These are phyloP conservation scores for Eupithecia tripunctaria DNA, from an alignment of 2,888 invertebrate genomes.

Conservation along the genomic window DNA sequence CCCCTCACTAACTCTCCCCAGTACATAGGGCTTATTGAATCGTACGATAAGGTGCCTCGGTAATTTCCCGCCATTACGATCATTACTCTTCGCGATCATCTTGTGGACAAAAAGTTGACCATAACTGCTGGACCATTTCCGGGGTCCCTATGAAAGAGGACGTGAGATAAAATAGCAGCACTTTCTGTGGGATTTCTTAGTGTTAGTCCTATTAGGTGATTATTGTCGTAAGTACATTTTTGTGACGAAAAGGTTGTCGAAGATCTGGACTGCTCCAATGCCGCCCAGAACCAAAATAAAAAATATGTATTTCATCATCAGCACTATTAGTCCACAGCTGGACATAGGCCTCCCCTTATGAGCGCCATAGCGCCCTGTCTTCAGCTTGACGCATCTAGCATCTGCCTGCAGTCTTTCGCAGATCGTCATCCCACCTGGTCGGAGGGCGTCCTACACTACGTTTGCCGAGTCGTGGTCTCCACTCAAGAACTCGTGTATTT, in stretches of 20 bases:
- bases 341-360: too few species aligned
- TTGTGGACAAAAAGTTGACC: slow-evolving; percentile 39
- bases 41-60: slow-evolving; percentile 79
- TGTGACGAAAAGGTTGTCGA: not conserved
- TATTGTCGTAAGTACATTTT: slow-evolving; percentile 21
- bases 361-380: too few species aligned
- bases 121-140: slow-evolving; percentile 34
- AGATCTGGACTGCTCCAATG: too few species aligned
- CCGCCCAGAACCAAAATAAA: too few species aligned
- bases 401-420: too few species aligned
- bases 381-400: too few species aligned
- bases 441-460: too few species aligned
- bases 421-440: too few species aligned
- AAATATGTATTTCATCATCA: too few species aligned
- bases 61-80: slow-evolving; percentile 82
- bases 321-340: too few species aligned
- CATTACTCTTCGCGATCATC: slow-evolving; percentile 76
- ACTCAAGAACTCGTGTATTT: too few species aligned
- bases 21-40: slow-evolving; percentile 77
- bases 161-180: slow-evolving; percentile 37
- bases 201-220: slow-evolving; percentile 21
- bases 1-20: slow-evolving; percentile 19
- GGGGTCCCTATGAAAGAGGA: slow-evolving; percentile 25
- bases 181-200: slow-evolving; percentile 3
- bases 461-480: too few species aligned